These are phyloP conservation scores for Drosophila insularis DNA, from an alignment of 1,140 invertebrate genomes.

Conservation along the genomic window DNA sequence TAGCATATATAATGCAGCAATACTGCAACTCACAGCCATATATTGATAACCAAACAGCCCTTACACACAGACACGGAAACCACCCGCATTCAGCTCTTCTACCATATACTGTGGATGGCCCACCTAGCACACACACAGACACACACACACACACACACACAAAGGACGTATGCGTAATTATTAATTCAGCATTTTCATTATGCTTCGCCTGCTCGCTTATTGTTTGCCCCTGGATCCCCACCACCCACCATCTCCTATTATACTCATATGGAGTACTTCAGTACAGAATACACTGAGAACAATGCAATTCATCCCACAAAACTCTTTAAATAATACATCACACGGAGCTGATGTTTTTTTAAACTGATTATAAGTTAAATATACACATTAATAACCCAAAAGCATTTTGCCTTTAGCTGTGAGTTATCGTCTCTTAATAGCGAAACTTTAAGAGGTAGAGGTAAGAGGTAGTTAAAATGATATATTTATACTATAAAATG, in stretches of 20 bases:
- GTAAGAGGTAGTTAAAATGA: no score
- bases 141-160: slow-evolving; percentile 15
- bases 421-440: no score
- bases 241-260: neutral
- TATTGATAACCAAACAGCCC: slow-evolving; percentile 1
- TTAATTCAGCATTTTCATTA: slow-evolving; percentile 76
- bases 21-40: neutral
- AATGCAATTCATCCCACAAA: neutral
- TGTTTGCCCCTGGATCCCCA: slow-evolving; percentile 28
- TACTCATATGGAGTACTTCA: neutral
- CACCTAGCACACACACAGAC: slow-evolving; percentile 9
- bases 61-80: neutral
- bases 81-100: neutral
- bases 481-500: no score
- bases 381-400: no score
- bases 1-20: slow-evolving; percentile 60
- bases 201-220: slow-evolving; percentile 56
- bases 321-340: neutral
- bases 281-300: neutral
- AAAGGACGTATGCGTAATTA: slow-evolving; percentile 56
- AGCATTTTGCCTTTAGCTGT: no score
- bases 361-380: no score
- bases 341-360: neutral
- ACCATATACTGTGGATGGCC: neutral
- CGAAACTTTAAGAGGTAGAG: no score